Evolutionary conservation across 2,797 vertebrate genomes (phyloP), one percentile per base, ranked within the genome.

Genomic region (Okamejei kenojei): DNA sequence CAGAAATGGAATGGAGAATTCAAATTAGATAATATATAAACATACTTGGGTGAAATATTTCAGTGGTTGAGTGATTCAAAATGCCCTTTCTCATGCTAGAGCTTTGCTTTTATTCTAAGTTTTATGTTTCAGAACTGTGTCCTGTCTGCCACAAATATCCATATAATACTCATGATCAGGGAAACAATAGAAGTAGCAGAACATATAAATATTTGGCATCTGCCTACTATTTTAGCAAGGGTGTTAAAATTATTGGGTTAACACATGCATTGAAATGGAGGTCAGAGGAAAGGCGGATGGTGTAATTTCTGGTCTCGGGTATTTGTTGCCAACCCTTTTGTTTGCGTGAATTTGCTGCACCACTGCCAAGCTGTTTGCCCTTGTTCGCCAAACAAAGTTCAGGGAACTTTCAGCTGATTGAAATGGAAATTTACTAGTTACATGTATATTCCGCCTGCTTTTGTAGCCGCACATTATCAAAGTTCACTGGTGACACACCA

Each of bases 301-400:
- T 32, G 84, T 65, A 88, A 88, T 88, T 88, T 68, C 63, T 68
- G 17, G 7, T 1, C 54, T 35, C 84, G 65, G 61, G 0, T 88
- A 9, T 88, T 88, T 68, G 61, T 63, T 88, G 84, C 84, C 84
- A 88, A 88, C 84, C 17, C 29, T 63, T 88, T 21, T 88, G 84
- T 88, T 88, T 88, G 84, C 32, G 32, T 35, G 32, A 63, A 35
- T 68, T 88, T 88, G 84, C n/a, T 68, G 61, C 84, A 35, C n/a
- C 32, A 19, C n/a, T 88, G 84, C 61, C 84, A 88, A 88, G n/a
- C 84, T 88, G 61, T 88, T 88, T 88, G 84, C 61, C 84, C 84
- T 68, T 32, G 65, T 17, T 88, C n/a, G 65, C 61, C 84, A 88
- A 68, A 68, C 65, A 88, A 88, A 88, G 61, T 65, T 88, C 84